phyloP scores from a whole-genome alignment of 2,797 vertebrate species.

The Sebastes diaconus region DNA sequence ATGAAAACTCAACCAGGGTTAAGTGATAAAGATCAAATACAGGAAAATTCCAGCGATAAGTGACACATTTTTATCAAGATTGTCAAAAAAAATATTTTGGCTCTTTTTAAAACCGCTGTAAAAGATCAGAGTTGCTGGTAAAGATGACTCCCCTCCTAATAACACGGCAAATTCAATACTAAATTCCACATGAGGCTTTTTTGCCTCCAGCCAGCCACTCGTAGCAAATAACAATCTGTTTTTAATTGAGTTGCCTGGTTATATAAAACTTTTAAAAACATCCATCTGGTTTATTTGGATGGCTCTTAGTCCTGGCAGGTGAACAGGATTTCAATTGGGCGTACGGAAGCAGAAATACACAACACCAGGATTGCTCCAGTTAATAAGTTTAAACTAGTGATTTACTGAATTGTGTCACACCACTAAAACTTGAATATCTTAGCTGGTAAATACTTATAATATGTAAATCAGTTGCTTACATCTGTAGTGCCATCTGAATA shows the following conservation, averaged over 20 bases:
- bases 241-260: conserved; percentile 13
- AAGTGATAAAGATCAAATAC: conserved; percentile 6
- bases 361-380: background rate
- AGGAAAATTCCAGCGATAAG: background rate
- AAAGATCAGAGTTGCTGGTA: background rate
- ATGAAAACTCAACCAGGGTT: background rate
- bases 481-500: background rate
- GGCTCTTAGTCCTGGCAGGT: background rate
- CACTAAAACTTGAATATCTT: background rate
- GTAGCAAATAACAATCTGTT: conserved; percentile 19
- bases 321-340: background rate
- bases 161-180: background rate
- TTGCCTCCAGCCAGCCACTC: background rate
- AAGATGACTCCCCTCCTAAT: conserved; percentile 7
- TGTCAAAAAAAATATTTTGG: background rate
- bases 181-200: conserved; percentile 11
- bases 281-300: conserved; percentile 18
- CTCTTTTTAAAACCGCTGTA: background rate
- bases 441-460: background rate
- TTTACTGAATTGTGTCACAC: background rate
- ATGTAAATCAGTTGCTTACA: background rate
- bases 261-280: conserved; percentile 15
- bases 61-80: background rate
- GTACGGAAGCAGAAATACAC: background rate
- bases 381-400: background rate